Conservation (phyloP, 2,888 invertebrate genomes). For the Eulithis testata region DNA sequence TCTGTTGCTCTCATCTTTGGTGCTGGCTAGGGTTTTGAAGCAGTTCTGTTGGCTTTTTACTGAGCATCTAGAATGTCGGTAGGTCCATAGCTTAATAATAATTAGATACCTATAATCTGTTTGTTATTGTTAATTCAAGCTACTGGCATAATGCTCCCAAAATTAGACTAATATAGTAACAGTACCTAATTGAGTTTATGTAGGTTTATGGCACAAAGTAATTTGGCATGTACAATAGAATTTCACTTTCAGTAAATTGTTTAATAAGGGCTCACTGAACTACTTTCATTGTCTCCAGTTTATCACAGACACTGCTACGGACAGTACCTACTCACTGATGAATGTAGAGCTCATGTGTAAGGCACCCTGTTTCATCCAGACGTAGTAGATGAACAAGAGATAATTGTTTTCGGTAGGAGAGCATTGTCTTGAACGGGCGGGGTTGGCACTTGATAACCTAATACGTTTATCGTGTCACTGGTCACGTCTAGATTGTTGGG, state of each 20-base stretch:
- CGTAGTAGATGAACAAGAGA: slow-evolving; percentile 10
- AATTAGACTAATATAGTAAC: too few relatives aligned
- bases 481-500: too few relatives aligned
- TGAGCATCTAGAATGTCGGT: slow-evolving; percentile 20
- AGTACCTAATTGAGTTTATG: too few relatives aligned
- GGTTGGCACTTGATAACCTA: neutral
- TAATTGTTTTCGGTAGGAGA: neutral
- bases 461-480: too few relatives aligned
- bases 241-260: neutral
- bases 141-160: too few relatives aligned
- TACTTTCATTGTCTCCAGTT: slow-evolving; percentile 8
- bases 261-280: neutral
- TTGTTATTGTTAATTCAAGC: too few relatives aligned
- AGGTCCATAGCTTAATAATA: too few relatives aligned
- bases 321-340: neutral
- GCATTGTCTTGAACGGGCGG: slow-evolving; percentile 1
- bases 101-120: too few relatives aligned
- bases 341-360: slow-evolving; percentile 10
- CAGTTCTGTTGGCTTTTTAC: slow-evolving; percentile 43
- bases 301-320: neutral
- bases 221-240: too few relatives aligned
- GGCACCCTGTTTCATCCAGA: slow-evolving; percentile 9
- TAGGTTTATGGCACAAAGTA: too few relatives aligned
- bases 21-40: slow-evolving; percentile 40
- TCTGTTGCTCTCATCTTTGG: slow-evolving; percentile 40